Evolutionary conservation across 2,797 vertebrate species (phyloP).

Genomic region (Sebastes aleutianus): DNA sequence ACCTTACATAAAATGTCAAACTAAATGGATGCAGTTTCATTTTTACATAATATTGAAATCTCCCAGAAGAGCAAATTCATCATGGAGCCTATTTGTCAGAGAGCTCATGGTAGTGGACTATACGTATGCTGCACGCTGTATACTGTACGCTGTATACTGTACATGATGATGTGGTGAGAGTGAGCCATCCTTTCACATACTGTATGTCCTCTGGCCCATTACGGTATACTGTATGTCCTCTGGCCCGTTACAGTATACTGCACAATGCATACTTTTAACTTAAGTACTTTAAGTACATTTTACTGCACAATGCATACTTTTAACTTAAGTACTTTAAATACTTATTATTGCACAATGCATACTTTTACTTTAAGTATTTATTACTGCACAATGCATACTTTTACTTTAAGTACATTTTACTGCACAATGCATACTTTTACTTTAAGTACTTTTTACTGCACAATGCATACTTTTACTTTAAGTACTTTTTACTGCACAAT

Average conservation of each 20-base stretch:
- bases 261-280: too few relatives aligned
- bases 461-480: too few relatives aligned
- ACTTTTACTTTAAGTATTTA: too few relatives aligned
- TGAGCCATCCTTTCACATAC: neutral
- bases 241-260: neutral
- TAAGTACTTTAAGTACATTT: too few relatives aligned
- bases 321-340: too few relatives aligned
- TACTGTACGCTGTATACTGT: neutral
- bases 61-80: conserved; percentile 48
- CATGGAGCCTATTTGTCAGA: conserved; percentile 49
- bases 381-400: too few relatives aligned
- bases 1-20: conserved; percentile 71
- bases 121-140: neutral
- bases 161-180: neutral
- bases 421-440: too few relatives aligned
- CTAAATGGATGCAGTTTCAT: conserved; percentile 65
- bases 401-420: too few relatives aligned
- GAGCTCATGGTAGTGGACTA: neutral
- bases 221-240: neutral
- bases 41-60: conserved; percentile 65
- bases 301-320: too few relatives aligned
- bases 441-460: too few relatives aligned
- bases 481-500: too few relatives aligned
- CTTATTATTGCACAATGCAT: too few relatives aligned
- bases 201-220: neutral